These are phyloP conservation scores for Clinocottus analis DNA, from an alignment of 2,113 vertebrate species.

Conservation along the genomic window DNA sequence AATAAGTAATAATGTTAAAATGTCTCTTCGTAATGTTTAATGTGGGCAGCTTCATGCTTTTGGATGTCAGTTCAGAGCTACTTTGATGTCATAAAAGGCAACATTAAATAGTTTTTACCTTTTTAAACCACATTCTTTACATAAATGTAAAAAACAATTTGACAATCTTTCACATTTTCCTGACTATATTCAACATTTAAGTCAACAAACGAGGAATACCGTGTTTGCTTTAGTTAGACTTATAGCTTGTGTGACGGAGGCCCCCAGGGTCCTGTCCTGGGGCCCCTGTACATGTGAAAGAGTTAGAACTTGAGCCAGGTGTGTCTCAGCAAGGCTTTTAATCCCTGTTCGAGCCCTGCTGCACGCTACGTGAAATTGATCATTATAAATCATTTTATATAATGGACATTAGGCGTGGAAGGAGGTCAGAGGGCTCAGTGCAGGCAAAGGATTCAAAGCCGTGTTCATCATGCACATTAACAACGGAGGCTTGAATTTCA, in stretches of 20 bases:
- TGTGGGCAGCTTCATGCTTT: conserved; percentile 9
- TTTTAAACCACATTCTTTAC: conserved; percentile 37
- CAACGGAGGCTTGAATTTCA: conserved; percentile 40
- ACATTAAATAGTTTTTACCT: conserved; percentile 46
- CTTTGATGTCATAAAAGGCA: conserved; percentile 42
- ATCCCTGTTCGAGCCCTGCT: conserved; percentile 43
- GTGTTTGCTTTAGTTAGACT: conserved; percentile 67
- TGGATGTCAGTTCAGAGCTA: conserved; percentile 13
- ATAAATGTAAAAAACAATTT: conserved; percentile 31
- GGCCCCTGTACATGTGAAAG: conserved; percentile 56
- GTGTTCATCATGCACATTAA: conserved; percentile 22
- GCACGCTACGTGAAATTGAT: conserved; percentile 51
- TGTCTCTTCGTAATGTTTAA: conserved; percentile 28
- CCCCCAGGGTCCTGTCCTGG: conserved; percentile 27
- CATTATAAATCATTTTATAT: conserved; percentile 62
- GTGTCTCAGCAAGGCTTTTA: conserved; percentile 45
- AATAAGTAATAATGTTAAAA: conserved; percentile 40
- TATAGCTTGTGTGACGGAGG: conserved; percentile 41
- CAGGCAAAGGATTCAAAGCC: conserved; percentile 15
- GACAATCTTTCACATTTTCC: conserved; percentile 21
- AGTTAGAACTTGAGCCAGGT: conserved; percentile 54
- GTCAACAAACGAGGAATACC: conserved; percentile 36
- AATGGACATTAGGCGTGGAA: conserved; percentile 60
- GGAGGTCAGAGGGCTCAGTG: conserved; percentile 29
- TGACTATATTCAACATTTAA: conserved; percentile 32